These are phyloP conservation scores for Diarsia dahlii DNA, from an alignment of 2,888 invertebrate species.

Conservation along the genomic window DNA sequence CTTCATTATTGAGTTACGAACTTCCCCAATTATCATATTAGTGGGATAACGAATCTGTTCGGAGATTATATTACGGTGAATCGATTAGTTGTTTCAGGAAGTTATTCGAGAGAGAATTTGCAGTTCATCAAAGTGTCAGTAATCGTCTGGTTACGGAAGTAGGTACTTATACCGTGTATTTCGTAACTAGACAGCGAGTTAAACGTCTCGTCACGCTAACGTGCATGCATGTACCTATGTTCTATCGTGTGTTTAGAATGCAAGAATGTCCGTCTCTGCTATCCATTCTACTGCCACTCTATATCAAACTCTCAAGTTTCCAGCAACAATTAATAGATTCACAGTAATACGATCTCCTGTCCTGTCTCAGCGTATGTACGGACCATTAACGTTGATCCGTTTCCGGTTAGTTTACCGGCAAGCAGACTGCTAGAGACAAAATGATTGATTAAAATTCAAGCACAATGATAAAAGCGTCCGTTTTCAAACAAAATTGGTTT, in stretches of 20 bases:
- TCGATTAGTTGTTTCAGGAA: conserved; percentile 54
- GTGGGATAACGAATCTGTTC: conserved; percentile 51
- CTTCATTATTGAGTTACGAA: conserved; percentile 38
- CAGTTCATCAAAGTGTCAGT: conserved; percentile 40
- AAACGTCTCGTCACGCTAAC: conserved; percentile 23
- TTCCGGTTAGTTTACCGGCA: conserved; percentile 40
- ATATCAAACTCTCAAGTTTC: conserved; percentile 12
- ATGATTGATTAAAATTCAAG: conserved; percentile 58
- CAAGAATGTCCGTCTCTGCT: background rate
- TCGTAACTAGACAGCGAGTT: conserved; percentile 33
- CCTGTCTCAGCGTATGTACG: conserved; percentile 42
- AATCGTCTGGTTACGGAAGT: conserved; percentile 26
- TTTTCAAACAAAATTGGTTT: conserved; percentile 47
- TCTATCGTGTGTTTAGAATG: conserved; percentile 17
- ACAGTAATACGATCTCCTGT: conserved; percentile 23
- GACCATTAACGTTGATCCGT: conserved; percentile 25
- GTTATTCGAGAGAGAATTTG: conserved; percentile 18
- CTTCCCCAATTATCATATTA: conserved; percentile 52
- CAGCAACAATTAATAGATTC: conserved; percentile 28
- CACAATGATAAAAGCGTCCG: conserved; percentile 28
- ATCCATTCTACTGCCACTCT: conserved; percentile 23
- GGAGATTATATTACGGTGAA: conserved; percentile 48
- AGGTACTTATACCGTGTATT: conserved; percentile 8
- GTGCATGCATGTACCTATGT: conserved; percentile 25
- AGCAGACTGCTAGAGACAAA: conserved; percentile 47